phyloP scores from a whole-genome alignment of 2,888 invertebrate genomes.

The Entomobrya proxima region DNA sequence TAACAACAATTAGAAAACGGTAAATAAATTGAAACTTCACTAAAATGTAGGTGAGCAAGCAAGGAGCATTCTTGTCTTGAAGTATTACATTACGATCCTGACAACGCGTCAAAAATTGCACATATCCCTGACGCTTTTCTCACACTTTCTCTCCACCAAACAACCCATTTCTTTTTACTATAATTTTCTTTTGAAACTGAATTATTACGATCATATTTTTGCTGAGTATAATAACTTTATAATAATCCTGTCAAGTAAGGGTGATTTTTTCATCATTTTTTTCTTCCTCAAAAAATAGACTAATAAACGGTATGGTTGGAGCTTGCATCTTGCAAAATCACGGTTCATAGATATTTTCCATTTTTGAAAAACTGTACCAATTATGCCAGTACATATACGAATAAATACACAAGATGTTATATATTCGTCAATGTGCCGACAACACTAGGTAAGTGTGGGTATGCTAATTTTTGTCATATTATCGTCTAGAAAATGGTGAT shows the following conservation, averaged over 20 bases:
- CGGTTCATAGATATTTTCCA: neutral
- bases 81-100: neutral
- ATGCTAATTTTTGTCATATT: neutral
- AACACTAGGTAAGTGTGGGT: too few species aligned
- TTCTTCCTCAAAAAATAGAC: slow-evolving; percentile 17
- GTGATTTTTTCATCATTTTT: neutral
- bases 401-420: neutral
- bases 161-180: neutral
- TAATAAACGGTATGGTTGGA: neutral
- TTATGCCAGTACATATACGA: neutral
- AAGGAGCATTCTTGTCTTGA: slow-evolving; percentile 12
- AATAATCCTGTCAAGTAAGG: neutral
- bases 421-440: too few species aligned
- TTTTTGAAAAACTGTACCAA: neutral
- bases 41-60: slow-evolving; percentile 15
- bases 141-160: neutral
- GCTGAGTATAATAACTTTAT: neutral
- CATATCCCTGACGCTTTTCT: neutral
- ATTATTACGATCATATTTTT: neutral
- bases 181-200: neutral
- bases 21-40: neutral
- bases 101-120: neutral
- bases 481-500: slow-evolving; percentile 1
- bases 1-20: too few species aligned
- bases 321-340: slow-evolving; percentile 30